A percentile compares a stretch with the other conserved stretches of the same genome.
These are phyloP conservation scores for Centruroides vittatus DNA, from an alignment of 1,140 invertebrate species.

Conservation along the genomic window DNA sequence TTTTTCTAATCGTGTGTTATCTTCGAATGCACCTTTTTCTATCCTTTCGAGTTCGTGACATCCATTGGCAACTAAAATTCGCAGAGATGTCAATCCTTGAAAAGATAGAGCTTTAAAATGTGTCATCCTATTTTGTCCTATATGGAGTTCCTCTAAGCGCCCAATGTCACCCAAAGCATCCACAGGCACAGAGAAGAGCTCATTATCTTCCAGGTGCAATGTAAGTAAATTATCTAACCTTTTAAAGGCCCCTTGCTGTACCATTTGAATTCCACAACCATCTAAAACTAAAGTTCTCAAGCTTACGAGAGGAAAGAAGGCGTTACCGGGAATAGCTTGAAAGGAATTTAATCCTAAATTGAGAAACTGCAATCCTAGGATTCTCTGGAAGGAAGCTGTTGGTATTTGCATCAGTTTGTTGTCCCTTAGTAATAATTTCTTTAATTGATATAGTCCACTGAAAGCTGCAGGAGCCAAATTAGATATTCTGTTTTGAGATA, in stretches of 20 bases:
- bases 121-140: conserved; percentile 19
- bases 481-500: conserved; percentile 71
- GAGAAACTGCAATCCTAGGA: conserved; percentile 41
- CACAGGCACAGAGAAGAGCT: conserved; percentile 54
- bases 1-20: conserved; percentile 42
- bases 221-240: conserved; percentile 54
- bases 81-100: conserved; percentile 14
- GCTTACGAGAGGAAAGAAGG: conserved; percentile 44
- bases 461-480: conserved; percentile 63
- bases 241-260: conserved; percentile 55
- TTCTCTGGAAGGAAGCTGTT: conserved; percentile 47
- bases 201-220: conserved; percentile 63
- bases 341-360: conserved; percentile 71
- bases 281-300: conserved; percentile 60
- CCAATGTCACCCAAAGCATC: conserved; percentile 47
- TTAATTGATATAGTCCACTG: conserved; percentile 51
- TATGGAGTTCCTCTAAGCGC: conserved; percentile 17
- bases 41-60: conserved; percentile 23
- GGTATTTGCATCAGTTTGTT: conserved; percentile 51
- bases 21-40: conserved; percentile 26
- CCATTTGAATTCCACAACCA: conserved; percentile 57
- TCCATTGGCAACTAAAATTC: conserved; percentile 22
- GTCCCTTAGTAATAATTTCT: conserved; percentile 66
- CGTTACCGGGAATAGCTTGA: conserved; percentile 36
- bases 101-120: conserved; percentile 14